phyloP scores from a whole-genome alignment of 1,140 invertebrate genomes.

The Myzus persicae region DNA sequence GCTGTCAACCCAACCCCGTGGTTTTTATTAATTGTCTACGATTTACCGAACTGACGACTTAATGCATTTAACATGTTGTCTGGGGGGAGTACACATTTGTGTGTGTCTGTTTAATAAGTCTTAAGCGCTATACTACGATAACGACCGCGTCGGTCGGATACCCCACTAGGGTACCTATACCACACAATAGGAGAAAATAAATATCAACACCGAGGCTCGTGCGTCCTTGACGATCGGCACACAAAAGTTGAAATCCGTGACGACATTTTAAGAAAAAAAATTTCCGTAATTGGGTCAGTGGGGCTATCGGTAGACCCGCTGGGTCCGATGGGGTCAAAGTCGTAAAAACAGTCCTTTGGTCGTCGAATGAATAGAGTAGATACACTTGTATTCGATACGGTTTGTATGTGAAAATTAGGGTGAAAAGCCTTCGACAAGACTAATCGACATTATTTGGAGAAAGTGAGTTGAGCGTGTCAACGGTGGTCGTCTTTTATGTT shows the following conservation, averaged over 20 bases:
- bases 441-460: not conserved
- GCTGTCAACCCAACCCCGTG: slow-evolving; percentile 53
- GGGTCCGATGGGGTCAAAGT: slow-evolving; percentile 39
- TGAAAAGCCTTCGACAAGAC: not conserved
- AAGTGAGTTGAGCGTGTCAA: slow-evolving; percentile 2
- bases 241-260: slow-evolving; percentile 11
- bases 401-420: not conserved
- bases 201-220: not conserved
- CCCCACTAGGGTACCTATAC: not conserved
- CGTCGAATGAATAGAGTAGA: not conserved
- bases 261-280: not conserved
- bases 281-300: not conserved
- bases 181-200: not conserved
- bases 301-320: not conserved
- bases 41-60: slow-evolving; percentile 56
- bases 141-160: not conserved
- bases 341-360: slow-evolving; percentile 31
- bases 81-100: slow-evolving; percentile 33
- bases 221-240: not conserved
- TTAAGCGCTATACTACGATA: no score
- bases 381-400: not conserved
- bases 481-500: not conserved
- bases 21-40: slow-evolving; percentile 55
- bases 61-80: slow-evolving; percentile 56
- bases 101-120: slow-evolving; percentile 43